Conservation (phyloP, 2,888 invertebrate genomes). For the Chesias legatella region DNA sequence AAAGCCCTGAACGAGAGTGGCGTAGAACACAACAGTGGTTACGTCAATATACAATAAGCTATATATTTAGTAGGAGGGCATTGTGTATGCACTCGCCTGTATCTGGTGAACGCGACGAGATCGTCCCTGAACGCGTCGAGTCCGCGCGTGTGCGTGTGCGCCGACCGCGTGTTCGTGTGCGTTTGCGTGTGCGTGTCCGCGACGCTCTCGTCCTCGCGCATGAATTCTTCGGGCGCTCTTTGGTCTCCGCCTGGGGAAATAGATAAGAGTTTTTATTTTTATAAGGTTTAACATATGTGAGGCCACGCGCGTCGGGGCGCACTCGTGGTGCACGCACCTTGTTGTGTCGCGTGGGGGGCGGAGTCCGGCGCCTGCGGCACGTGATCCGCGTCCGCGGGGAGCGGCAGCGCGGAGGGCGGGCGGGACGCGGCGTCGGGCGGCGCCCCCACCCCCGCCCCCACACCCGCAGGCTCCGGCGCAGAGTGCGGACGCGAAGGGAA, state of each 20-base stretch:
- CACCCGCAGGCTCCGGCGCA: slow-evolving; percentile 7
- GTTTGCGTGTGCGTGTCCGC: slow-evolving; percentile 10
- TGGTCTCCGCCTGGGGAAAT: slow-evolving; percentile 39
- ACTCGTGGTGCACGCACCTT: no score
- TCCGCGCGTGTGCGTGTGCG: slow-evolving; percentile 49
- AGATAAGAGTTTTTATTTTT: no score
- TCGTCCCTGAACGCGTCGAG: slow-evolving; percentile 91
- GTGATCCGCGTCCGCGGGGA: slow-evolving; percentile 31
- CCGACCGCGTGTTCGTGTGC: slow-evolving; percentile 31
- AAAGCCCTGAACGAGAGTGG: no score
- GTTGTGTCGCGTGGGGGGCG: background rate
- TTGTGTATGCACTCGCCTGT: slow-evolving; percentile 50
- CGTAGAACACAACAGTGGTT: no score
- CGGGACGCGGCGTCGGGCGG: slow-evolving; percentile 27
- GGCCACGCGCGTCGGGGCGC: no score
- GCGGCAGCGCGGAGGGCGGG: slow-evolving; percentile 19
- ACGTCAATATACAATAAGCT: no score
- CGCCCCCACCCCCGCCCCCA: no score
- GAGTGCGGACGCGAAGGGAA: slow-evolving; percentile 68
- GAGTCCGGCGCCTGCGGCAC: slow-evolving; percentile 41
- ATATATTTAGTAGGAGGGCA: no score
- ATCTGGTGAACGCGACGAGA: slow-evolving; percentile 91
- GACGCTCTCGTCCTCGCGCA: slow-evolving; percentile 6
- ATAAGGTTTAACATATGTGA: no score
- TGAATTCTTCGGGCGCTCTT: slow-evolving; percentile 37